Percentiles rank a stretch among this genome's conserved stretches.
Conservation (phyloP, 1,140 invertebrate genomes). For the Drosophila tsacasi region DNA sequence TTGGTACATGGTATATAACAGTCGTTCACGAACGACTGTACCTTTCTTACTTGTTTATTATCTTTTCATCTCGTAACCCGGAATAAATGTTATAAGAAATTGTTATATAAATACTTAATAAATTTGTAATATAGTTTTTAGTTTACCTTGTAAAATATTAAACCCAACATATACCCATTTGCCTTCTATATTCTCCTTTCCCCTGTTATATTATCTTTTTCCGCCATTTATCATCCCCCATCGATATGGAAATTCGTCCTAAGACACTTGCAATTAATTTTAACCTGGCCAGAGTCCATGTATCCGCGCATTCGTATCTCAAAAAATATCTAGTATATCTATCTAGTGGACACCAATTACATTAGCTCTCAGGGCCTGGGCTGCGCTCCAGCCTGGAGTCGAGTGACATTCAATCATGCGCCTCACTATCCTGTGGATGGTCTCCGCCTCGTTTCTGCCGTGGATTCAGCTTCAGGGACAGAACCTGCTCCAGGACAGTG, state of each 20-base stretch:
- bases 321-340: background rate
- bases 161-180: background rate
- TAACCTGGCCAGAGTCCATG: background rate
- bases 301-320: background rate
- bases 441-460: background rate
- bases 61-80: fast-evolving
- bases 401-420: slow-evolving; percentile 27
- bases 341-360: slow-evolving; percentile 6
- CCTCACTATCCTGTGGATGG: slow-evolving; percentile 20
- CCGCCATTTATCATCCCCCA: background rate
- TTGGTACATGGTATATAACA: too few species aligned
- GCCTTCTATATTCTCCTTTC: background rate
- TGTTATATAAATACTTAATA: background rate
- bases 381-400: background rate
- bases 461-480: background rate
- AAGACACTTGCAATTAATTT: slow-evolving; percentile 31
- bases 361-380: slow-evolving; percentile 9
- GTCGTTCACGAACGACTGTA: too few species aligned
- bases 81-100: background rate
- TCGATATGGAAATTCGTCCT: background rate
- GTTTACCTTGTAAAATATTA: background rate
- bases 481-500: background rate
- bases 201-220: background rate
- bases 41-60: background rate
- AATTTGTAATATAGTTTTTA: too few species aligned